Percentiles rank a stretch among this genome's conserved stretches.
These are phyloP conservation scores for Labrus mixtus DNA, from an alignment of 2,113 vertebrate genomes.

Conservation along the genomic window DNA sequence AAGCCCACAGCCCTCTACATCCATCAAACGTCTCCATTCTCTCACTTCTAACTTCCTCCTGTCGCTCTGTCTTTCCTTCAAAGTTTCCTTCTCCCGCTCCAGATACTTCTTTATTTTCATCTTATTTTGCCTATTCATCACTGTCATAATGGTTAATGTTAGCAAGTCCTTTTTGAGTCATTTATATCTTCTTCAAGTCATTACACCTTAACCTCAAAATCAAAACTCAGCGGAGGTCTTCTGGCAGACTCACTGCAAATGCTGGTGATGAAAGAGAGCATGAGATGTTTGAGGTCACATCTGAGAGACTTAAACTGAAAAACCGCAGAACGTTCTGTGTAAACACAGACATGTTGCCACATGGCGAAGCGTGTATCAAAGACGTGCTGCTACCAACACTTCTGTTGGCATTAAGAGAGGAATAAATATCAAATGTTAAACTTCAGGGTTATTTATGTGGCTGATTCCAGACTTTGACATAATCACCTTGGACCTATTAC, in stretches of 20 bases:
- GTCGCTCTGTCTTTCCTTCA: conserved; percentile 38
- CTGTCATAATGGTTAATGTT: conserved; percentile 35
- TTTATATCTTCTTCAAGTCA: conserved; percentile 60
- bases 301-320: conserved; percentile 36
- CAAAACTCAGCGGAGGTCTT: conserved; percentile 59
- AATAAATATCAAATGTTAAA: conserved; percentile 23
- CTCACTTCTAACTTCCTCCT: conserved; percentile 67
- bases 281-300: conserved; percentile 45
- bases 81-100: conserved; percentile 46
- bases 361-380: conserved; percentile 25
- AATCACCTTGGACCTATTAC: conserved; percentile 5
- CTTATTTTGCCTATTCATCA: conserved; percentile 56
- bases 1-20: conserved; percentile 56
- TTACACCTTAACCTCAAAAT: conserved; percentile 67
- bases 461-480: conserved; percentile 27
- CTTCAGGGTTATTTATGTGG: conserved; percentile 24
- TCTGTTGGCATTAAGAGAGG: conserved; percentile 9
- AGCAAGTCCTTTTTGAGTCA: conserved; percentile 60
- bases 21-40: conserved; percentile 65
- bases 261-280: conserved; percentile 49
- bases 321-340: conserved; percentile 24
- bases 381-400: conserved; percentile 36
- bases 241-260: conserved; percentile 51
- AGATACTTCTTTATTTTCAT: conserved; percentile 27
- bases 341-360: conserved; percentile 55